Evolutionary conservation across 2,888 invertebrate genomes (phyloP), one percentile per base, ranked within the genome.

Genomic region (Zaprionus obscuricornis): DNA sequence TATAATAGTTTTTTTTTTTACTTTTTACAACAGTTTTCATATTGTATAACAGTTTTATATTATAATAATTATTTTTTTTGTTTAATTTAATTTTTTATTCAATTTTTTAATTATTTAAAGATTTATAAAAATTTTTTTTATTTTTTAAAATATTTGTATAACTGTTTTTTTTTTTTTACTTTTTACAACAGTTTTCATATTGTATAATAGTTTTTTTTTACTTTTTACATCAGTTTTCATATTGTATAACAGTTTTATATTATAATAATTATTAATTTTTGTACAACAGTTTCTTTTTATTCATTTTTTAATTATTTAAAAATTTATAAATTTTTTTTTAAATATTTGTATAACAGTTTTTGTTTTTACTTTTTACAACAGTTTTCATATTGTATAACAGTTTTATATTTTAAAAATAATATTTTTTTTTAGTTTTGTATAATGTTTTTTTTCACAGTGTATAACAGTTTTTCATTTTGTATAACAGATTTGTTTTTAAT

Each of bases 1-100:
- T n/a, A n/a, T n/a, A 66, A 63, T 45, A 47, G 43, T 40, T 24
- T 29, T 40, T 40, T 56, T 51, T 39, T 26, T 13, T 34, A 8
- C 11, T 5, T 17, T 20, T 11, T n/a, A n/a, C n/a, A n/a, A 22
- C 22, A 22, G 22, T 34, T 2, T 11, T 8, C 8, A 34, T 34
- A 6, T 7, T 5, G 13, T 34, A 3, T 14, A 10, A 14, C 5
- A 34, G 4, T 34, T 34, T 11, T n/a, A n/a, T n/a, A n/a, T n/a
- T n/a, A n/a, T n/a, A n/a, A n/a, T n/a, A n/a, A n/a, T n/a, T n/a
- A n/a, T n/a, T n/a, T n/a, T n/a, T n/a, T n/a, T n/a, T n/a, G n/a
- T n/a, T n/a, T n/a, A n/a, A 13, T 34, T 34, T 10, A 34, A 34
- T 13, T 34, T 31, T n/a, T 5, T 31, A 31, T 11, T 3, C 10